These are phyloP conservation scores for Ceratina australensis DNA, from an alignment of 1,140 invertebrate species.

Conservation along the genomic window DNA sequence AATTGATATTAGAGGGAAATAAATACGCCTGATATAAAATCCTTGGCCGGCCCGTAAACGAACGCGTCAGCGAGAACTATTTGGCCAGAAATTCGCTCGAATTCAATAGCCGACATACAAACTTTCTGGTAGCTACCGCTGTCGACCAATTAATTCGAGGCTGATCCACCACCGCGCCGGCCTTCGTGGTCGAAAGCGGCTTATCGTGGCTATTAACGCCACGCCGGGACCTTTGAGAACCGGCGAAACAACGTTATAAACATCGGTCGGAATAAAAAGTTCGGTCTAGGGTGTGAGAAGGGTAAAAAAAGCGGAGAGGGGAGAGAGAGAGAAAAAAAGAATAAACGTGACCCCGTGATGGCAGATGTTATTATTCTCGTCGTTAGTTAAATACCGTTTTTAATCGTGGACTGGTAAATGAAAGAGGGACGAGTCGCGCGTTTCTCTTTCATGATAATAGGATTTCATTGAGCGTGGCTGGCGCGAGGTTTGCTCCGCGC, in stretches of 20 bases:
- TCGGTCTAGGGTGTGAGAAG: too few relatives aligned
- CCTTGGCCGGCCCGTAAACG: background rate
- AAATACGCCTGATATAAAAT: background rate
- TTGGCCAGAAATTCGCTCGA: slow-evolving; percentile 2
- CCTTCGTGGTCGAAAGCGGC: slow-evolving; percentile 9
- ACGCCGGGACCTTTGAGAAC: slow-evolving; percentile 13
- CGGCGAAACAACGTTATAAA: slow-evolving; percentile 13
- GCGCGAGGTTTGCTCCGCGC: background rate
- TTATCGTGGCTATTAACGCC: slow-evolving; percentile 12
- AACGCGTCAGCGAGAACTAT: background rate
- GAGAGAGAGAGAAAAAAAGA: background rate
- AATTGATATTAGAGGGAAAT: background rate
- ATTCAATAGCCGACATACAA: slow-evolving; percentile 1
- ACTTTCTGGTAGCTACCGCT: slow-evolving; percentile 1
- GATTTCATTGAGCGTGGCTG: slow-evolving; percentile 23
- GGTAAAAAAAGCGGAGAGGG: too few relatives aligned
- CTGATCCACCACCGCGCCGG: background rate
- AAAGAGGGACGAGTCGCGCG: background rate
- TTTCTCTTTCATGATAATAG: slow-evolving; percentile 41
- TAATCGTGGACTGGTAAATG: slow-evolving; percentile 15
- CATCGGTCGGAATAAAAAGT: background rate
- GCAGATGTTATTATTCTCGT: slow-evolving; percentile 26
- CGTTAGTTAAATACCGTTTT: slow-evolving; percentile 17
- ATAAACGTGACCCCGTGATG: background rate
- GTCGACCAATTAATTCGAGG: slow-evolving; percentile 25